Percentiles rank a stretch among this genome's conserved stretches.
Conservation (phyloP, 2,888 invertebrate species). For the Steinernema scapterisci region DNA sequence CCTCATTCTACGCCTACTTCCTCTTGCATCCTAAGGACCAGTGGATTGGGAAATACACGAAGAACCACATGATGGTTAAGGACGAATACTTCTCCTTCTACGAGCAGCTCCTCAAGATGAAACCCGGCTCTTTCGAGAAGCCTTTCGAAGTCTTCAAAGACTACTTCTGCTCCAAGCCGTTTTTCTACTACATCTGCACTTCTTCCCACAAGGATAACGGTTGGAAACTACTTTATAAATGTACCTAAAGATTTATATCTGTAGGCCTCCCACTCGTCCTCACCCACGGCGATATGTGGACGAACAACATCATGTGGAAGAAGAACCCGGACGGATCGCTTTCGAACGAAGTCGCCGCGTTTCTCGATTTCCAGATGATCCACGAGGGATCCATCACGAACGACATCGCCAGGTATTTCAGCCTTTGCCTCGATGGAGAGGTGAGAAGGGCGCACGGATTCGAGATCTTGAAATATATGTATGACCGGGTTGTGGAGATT, state of each 20-base stretch:
- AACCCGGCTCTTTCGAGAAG: background rate
- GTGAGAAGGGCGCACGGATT: background rate
- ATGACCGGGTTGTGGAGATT: background rate
- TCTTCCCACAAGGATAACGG: background rate
- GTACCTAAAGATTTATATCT: background rate
- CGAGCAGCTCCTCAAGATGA: background rate
- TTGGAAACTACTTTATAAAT: background rate
- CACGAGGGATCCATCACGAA: slow-evolving; percentile 28
- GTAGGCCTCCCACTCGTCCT: slow-evolving; percentile 15
- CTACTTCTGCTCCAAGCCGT: background rate
- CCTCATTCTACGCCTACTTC: background rate
- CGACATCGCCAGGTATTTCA: slow-evolving; percentile 2
- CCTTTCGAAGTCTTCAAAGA: background rate
- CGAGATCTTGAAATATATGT: background rate
- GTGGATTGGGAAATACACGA: background rate
- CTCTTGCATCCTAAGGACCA: background rate
- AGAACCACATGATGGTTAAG: background rate
- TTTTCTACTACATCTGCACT: background rate
- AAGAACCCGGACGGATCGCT: slow-evolving; percentile 27
- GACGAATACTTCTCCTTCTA: background rate
- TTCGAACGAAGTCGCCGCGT: slow-evolving; percentile 19
- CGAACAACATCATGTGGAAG: slow-evolving; percentile 30
- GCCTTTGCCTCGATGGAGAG: background rate
- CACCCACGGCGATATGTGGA: slow-evolving; percentile 25
- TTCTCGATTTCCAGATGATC: slow-evolving; percentile 31